These are phyloP conservation scores for Zaprionus ghesquierei DNA, from an alignment of 1,140 invertebrate species.

Conservation along the genomic window DNA sequence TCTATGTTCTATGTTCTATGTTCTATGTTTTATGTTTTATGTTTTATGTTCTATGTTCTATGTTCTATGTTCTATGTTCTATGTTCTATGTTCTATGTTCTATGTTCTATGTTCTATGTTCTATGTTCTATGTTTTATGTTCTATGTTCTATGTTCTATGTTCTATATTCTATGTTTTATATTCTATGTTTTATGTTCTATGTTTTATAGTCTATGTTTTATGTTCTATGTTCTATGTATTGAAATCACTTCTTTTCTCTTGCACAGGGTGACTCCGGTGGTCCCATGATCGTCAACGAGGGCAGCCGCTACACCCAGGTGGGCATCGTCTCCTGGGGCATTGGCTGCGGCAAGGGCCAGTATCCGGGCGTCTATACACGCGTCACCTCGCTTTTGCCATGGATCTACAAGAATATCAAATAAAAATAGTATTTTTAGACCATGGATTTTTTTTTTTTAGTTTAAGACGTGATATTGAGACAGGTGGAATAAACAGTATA, in stretches of 20 bases:
- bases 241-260: constrained; percentile 18
- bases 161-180: neutral
- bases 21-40: neutral
- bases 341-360: constrained; percentile 94
- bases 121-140: neutral
- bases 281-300: constrained; percentile 92
- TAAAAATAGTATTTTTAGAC: constrained; percentile 56
- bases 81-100: neutral
- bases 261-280: constrained; percentile 94
- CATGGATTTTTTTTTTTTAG: too few species aligned
- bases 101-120: neutral
- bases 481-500: constrained; percentile 38
- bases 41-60: neutral
- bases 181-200: neutral
- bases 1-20: neutral
- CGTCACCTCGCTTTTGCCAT: constrained; percentile 89
- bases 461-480: constrained; percentile 66
- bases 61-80: neutral
- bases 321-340: constrained; percentile 96
- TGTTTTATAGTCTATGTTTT: neutral
- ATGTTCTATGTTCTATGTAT: neutral
- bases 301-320: constrained; percentile 90
- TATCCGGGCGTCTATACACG: constrained; percentile 91
- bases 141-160: neutral
- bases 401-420: constrained; percentile 88